Evolutionary conservation across 1,140 invertebrate genomes (phyloP), one percentile per base, ranked within the genome.

Genomic region (Drosophila oshimai): DNA sequence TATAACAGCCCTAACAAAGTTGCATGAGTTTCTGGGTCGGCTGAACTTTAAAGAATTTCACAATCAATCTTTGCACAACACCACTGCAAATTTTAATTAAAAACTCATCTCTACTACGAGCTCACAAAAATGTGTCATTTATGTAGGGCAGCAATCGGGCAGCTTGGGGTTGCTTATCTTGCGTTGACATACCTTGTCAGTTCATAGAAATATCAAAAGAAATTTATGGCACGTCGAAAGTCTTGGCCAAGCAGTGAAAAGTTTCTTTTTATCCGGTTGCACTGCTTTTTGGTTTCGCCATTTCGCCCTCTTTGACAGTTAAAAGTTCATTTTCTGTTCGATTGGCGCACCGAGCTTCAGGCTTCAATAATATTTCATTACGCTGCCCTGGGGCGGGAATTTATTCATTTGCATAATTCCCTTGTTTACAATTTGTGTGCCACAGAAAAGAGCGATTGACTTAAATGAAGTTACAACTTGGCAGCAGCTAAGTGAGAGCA

Each of bases 401-500:
- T 61, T 70, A 74, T 86, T 65, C 65, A 87, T 87, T 87, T 87
- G 77, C 81, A 87, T 87, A 87, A 87, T 87, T 88, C 81, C 64
- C 83, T 88, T 88, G 84, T 88, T 88, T 88, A 88, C 83, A 81
- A 86, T 76, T 87, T 86, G 68, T 45, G 68, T 41, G 41, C 62
- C 45, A 51, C 17, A 39, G 31, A 57, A 51, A 36, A 73, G 72
- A 69, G 60, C 80, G 79, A 89, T 88, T 88, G 84, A 88, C 84
- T 79, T 73, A 89, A 88, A 88, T 89, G 84, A 88, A 88, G 84
- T 88, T 88, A 89, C 84, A 83, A 89, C 65, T 84, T 84, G 79
- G 86, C 74, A 62, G 50, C 54, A 51, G 57, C 67, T 84, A 86
- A 84, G 73, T 73, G 70, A 60, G 33, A 57, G 69, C 46, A 75